phyloP scores from a whole-genome alignment of 2,888 invertebrate genomes.

The Eristalis pertinax region DNA sequence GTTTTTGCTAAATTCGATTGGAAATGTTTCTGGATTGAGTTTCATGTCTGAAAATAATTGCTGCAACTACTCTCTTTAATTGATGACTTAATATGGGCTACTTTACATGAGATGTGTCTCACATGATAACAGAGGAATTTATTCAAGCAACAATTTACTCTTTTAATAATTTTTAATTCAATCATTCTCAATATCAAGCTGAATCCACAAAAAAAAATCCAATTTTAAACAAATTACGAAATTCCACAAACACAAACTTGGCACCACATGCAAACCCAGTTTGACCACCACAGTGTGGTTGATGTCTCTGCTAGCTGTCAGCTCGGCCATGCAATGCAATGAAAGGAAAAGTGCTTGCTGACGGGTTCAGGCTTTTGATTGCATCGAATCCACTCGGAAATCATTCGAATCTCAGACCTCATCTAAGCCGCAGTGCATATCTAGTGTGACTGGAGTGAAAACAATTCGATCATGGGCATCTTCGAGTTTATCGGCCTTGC shows the following conservation, averaged over 20 bases:
- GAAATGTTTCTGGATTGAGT: no score
- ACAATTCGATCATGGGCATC: constrained; percentile 75
- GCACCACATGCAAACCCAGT: not conserved
- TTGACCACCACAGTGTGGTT: not conserved
- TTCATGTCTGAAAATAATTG: no score
- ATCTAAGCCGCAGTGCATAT: not conserved
- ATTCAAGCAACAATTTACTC: no score
- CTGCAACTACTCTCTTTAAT: no score
- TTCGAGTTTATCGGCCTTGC: constrained; percentile 78
- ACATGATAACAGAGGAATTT: not conserved
- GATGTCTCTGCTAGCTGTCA: not conserved
- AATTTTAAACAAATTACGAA: no score
- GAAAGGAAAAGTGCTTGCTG: not conserved
- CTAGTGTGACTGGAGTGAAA: no score
- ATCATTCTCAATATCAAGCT: no score
- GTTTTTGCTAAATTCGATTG: no score
- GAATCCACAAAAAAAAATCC: no score
- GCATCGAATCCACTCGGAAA: not conserved
- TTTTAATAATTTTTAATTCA: no score
- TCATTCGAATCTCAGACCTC: not conserved
- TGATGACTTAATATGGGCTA: no score
- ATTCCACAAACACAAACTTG: not conserved
- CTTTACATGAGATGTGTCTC: not conserved
- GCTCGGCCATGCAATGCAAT: not conserved
- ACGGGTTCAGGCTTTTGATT: not conserved